Base-by-base conservation (phyloP, 2,113 vertebrate species). In the Silurus glanis region DNA sequence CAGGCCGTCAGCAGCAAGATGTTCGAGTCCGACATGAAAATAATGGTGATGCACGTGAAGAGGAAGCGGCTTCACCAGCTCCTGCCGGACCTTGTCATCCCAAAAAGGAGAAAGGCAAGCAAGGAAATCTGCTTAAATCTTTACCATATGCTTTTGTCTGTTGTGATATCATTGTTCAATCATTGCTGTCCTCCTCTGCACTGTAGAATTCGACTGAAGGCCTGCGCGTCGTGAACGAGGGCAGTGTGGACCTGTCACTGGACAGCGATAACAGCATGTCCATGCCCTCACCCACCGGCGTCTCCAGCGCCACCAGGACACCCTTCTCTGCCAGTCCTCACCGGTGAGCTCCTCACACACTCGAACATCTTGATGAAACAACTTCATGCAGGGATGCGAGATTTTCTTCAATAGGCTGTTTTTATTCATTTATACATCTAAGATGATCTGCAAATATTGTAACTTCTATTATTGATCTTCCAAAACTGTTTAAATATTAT, bases 241-340 rank as follows among this genome's bases (percentile, higher is more conserved):
- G 94, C 94, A 96, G 95, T 90, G 92, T 97, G 87, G 97, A 97
- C 88, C 93, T 97, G 87, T 97, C 96, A 58, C 91, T 97, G 93
- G 96, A 97, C 94, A 97, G 97, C 91, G 97, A 97, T 90, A 97
- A 97, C 95, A 97, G 96, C 95, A 96, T 97, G 93, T 96, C 96
- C 90, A 96, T 97, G 93, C 96, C 97, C 94, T 97, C 96, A 1
- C 96, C 96, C 72, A 97, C 90, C 0, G 69, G 87, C 16, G 21
- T 71, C 64, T 85, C 85, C 61, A 94, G 94, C 90, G 92, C 95
- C 92, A 89, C 92, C 90, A 97, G 95, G 92, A 95, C 91, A 82
- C 94, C 94, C 91, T 95, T 92, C 90, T 95, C 95, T 71, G 93
- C 94, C 93, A 96, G 95, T 93, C 96, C 96, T 92, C 95, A 95